These are phyloP conservation scores for Epicampocera succincta DNA, from an alignment of 2,888 invertebrate genomes.

Conservation along the genomic window DNA sequence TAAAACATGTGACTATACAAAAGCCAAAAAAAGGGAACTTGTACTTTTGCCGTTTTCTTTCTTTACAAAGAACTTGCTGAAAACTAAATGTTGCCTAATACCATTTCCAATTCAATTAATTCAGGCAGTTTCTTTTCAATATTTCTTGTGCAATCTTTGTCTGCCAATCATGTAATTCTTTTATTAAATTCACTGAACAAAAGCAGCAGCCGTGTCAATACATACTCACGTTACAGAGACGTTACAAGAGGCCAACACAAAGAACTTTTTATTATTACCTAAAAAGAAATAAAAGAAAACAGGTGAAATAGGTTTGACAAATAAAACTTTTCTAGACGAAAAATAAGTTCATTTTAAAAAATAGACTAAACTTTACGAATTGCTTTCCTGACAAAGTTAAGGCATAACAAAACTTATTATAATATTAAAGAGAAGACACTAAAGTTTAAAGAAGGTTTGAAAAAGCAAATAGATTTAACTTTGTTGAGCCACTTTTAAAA, in stretches of 20 bases:
- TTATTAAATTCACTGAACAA: conserved; percentile 13
- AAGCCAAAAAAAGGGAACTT: too few relatives aligned
- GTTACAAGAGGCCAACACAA: conserved; percentile 45
- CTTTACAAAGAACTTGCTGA: too few relatives aligned
- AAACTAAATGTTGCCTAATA: not conserved
- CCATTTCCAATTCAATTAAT: conserved; percentile 3
- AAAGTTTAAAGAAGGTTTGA: not conserved
- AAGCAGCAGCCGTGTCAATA: conserved; percentile 25
- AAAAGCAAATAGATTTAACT: not conserved
- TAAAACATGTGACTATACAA: too few relatives aligned
- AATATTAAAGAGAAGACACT: not conserved
- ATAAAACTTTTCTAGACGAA: conserved; percentile 55
- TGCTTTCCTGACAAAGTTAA: not conserved
- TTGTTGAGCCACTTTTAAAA: conserved; percentile 18
- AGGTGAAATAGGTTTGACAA: conserved; percentile 40
- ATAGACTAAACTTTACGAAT: not conserved
- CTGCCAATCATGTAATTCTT: not conserved
- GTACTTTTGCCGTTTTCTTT: too few relatives aligned
- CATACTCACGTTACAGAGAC: conserved; percentile 50
- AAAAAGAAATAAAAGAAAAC: conserved; percentile 41
- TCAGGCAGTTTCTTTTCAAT: not conserved
- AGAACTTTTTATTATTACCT: conserved; percentile 68
- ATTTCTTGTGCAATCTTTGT: not conserved
- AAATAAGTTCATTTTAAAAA: conserved; percentile 48
- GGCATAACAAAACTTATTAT: not conserved